Base-by-base conservation (phyloP, 37 sponge, comb jelly and placozoan species). In the Beroe forskalii region DNA sequence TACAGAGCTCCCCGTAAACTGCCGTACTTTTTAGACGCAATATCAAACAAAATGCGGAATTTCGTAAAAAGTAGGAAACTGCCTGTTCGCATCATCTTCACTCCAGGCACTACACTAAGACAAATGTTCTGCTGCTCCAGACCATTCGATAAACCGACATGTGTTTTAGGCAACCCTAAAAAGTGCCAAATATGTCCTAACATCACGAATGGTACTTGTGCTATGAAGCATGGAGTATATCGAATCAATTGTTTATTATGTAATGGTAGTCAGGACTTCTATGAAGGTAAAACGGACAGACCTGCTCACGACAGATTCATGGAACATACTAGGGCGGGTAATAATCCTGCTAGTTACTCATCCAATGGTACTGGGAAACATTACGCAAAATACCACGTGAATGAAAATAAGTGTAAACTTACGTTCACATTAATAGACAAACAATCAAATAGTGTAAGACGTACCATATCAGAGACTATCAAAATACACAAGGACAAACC, bases 231-330 rank as follows among this genome's bases (percentile, higher is more conserved):
- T 33, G 38, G 27, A 2, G 72, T 69, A 3, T 69, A 69, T 17
- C 36, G 72, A 36, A 33, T 69, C 2, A 33, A 31, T 3, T 69
- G 72, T 32, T 32, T 32, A 1, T 35, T 69, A 9, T 69, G 72
- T 33, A 6, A 23, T 4, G 66, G 31, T 4, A 22, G 25, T 64
- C 38, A 36, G 19, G 19, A 69, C 6, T 69, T 69, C 38, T 69
- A 69, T 32, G 72, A 69, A 31, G 72, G 72, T 4, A 37, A 69
- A 35, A 69, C 72, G 2, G 35, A 69, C 39, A 32, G 72, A 32
- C 72, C 72, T 0, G 27, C 33, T 32, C 72, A 69, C 19, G 4
- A 69, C 32, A 69, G 72, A 35, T 69, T 69, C 72, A 69, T 28
- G 35, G 72, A 69, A 35, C 72, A 69, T 35, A 9, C 32, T 31